Conservation (phyloP, 2,113 vertebrate species). For the pig (Sus scrofa) region T2T-Sscrofa CM000816.6:42308001-42308500, state of each 20-base stretch:
- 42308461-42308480: slow-evolving; percentile 1
- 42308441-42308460: slow-evolving; percentile 11
- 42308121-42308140: background rate
- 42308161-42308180: background rate
- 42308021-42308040: background rate
- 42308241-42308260: background rate
- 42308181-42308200: background rate
- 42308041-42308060: background rate
- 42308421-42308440: background rate
- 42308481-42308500: slow-evolving; percentile 29
- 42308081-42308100: background rate
- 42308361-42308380: background rate
- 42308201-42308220: slow-evolving; percentile 36
- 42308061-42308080: background rate
- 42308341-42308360: background rate
- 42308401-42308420: background rate
- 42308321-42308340: slow-evolving; percentile 25
- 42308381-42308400: background rate
- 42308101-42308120: background rate
- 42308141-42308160: background rate
- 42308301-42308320: slow-evolving; percentile 12
- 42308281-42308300: background rate
- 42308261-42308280: background rate
- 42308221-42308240: slow-evolving; percentile 38
- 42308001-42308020: background rate